Conservation (phyloP, 2,113 vertebrate genomes). For the Catagonus wagneri region DNA sequence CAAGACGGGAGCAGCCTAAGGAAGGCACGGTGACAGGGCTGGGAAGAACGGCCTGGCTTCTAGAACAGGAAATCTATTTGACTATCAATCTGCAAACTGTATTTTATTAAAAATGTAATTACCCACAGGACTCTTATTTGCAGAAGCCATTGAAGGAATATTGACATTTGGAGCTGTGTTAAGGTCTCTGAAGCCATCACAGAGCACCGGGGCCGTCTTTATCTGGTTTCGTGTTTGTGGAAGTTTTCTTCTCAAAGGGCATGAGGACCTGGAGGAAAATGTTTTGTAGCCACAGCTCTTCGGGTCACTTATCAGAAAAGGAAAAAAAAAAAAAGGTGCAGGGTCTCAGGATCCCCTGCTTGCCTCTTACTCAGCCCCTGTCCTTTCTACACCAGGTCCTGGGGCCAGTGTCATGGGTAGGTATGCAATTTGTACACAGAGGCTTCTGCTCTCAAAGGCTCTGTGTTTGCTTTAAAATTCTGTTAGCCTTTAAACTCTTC, state of each 20-base stretch:
- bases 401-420: fast-evolving
- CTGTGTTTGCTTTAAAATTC: fast-evolving
- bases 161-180: conserved; percentile 58
- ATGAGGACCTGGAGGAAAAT: neutral
- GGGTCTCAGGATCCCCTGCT: neutral
- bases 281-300: neutral
- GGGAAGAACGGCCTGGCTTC: neutral
- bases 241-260: conserved; percentile 39
- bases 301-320: neutral
- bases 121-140: conserved; percentile 52
- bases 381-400: neutral
- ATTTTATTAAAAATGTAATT: conserved; percentile 76
- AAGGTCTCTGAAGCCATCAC: conserved; percentile 48
- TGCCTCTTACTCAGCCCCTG: neutral
- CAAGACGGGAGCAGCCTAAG: neutral
- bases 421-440: neutral
- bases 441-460: neutral
- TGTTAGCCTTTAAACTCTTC: neutral
- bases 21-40: neutral
- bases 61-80: conserved; percentile 55
- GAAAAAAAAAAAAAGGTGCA: neutral
- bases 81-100: conserved; percentile 60
- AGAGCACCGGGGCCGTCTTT: conserved; percentile 15
- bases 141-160: conserved; percentile 22
- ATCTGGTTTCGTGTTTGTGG: neutral